Percentiles rank a stretch among this genome's conserved stretches.
Conservation (phyloP, 2,888 invertebrate genomes). For the Mantis religiosa region DNA sequence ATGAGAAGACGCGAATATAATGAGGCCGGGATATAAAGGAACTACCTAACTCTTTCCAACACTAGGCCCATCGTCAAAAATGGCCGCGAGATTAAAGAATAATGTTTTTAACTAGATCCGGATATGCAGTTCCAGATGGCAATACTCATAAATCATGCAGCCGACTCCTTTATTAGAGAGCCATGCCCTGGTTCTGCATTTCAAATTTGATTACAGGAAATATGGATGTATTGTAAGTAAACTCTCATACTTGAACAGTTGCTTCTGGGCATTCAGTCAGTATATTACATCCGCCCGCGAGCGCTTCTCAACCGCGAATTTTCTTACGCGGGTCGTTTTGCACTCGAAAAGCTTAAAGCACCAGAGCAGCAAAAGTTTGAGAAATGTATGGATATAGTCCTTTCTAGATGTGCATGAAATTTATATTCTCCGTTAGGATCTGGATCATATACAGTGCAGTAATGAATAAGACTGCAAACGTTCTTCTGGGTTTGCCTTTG, state of each 20-base stretch:
- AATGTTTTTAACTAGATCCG: not conserved
- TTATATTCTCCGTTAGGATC: too few species aligned
- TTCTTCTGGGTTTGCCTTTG: too few species aligned
- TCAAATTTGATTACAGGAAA: not conserved
- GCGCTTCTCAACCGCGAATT: too few species aligned
- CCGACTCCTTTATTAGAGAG: not conserved
- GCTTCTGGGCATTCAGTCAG: not conserved
- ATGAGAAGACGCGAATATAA: not conserved
- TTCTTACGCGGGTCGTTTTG: too few species aligned
- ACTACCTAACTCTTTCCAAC: not conserved
- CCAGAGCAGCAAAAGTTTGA: too few species aligned
- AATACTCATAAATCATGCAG: not conserved
- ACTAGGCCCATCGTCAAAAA: not conserved
- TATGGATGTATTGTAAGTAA: not conserved
- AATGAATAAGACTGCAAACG: too few species aligned
- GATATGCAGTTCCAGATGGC: not conserved
- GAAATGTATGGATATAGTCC: too few species aligned
- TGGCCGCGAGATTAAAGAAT: not conserved
- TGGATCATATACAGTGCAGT: too few species aligned
- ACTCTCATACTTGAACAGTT: not conserved
- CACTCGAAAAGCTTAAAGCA: too few species aligned
- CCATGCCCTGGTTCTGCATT: not conserved
- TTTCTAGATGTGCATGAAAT: too few species aligned
- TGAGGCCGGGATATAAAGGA: not conserved
- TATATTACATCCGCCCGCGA: too few species aligned